Base-by-base conservation (phyloP, 2,888 invertebrate species). In the Pristionchus arcanus region DNA sequence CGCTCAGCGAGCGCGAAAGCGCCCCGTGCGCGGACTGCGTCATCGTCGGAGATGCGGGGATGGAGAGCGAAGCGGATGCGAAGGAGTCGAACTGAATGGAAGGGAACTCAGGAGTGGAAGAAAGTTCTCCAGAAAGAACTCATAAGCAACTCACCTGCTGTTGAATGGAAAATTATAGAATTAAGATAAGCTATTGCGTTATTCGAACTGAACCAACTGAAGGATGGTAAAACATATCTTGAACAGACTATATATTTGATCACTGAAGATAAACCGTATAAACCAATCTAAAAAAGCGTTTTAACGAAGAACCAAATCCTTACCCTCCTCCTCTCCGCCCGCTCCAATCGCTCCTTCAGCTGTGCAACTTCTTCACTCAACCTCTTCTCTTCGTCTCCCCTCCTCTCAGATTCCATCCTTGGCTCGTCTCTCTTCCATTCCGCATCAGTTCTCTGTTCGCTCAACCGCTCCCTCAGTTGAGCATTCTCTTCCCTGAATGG, bases 1-100 rank as follows among this genome's bases (percentile, higher is more conserved):
- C 84, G 31, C n/a, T n/a, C 21, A 53, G 84, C 5, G 84, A 84
- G 53, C 84, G 84, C 25, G 84, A 84, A 4, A 84, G 84, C 21
- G 84, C 84, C 16, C 53, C 84, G 55, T 84, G 84, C 28, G 84
- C 84, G 16, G 84, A 84, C n/a, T 84, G 84, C 25, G 84, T 84
- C 84, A 84, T 84, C 31, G 84, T 28, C 25, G 77, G 77, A 34
- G 77, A 16, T 11, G 84, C 84, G 28, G 84, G 55, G 21, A 84
- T 28, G 28, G 84, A 55, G 31, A 84, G 84, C 16, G 55, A 84
- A 84, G 84, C 84, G 49, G 84, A 37, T n/a, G 84, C 84, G 55
- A 84, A 84, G 2, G 84, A 28, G 55, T 84, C 84, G 31, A 55
- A 84, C 84, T 84, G 84, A 84, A 49, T 49, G 42, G 42, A 83